A percentile compares a stretch with the other conserved stretches of the same genome.
Evolutionary conservation across 2,888 invertebrate genomes (phyloP).

Genomic region (Sarcophaga rosellei): DNA sequence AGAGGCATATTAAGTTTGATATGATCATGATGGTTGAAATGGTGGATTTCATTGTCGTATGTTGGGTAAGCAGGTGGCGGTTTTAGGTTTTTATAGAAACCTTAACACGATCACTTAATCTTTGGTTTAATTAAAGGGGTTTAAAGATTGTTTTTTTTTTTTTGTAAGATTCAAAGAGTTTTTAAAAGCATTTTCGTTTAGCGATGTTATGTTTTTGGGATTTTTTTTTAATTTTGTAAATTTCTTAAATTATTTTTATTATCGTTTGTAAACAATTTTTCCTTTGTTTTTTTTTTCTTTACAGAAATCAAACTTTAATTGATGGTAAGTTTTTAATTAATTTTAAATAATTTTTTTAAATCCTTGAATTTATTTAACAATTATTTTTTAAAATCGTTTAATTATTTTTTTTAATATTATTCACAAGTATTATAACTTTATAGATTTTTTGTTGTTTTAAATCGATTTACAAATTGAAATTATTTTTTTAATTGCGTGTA

Average conservation of each 20-base stretch:
- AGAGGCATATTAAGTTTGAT: slow-evolving; percentile 11
- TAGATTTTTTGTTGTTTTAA: slow-evolving; percentile 7
- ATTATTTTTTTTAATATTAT: not conserved
- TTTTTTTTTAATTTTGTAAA: not conserved
- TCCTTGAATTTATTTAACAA: no score
- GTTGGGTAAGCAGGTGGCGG: not conserved
- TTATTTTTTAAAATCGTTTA: no score
- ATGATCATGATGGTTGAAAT: slow-evolving; percentile 29
- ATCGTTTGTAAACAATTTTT: not conserved
- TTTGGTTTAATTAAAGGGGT: not conserved
- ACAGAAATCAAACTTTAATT: not conserved
- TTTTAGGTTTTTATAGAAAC: not conserved
- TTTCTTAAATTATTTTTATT: not conserved
- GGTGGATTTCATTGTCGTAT: not conserved
- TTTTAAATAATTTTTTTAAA: not conserved
- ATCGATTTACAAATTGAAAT: not conserved
- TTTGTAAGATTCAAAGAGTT: not conserved
- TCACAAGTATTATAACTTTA: not conserved
- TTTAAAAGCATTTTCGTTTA: not conserved
- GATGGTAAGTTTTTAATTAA: not conserved
- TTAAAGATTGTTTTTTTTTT: not conserved
- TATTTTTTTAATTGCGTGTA: slow-evolving; percentile 11
- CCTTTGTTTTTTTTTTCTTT: not conserved
- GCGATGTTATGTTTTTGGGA: not conserved
- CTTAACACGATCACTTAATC: not conserved